Conservation (phyloP, 2,797 vertebrate genomes). For the Pipistrellus pipistrellus region DNA sequence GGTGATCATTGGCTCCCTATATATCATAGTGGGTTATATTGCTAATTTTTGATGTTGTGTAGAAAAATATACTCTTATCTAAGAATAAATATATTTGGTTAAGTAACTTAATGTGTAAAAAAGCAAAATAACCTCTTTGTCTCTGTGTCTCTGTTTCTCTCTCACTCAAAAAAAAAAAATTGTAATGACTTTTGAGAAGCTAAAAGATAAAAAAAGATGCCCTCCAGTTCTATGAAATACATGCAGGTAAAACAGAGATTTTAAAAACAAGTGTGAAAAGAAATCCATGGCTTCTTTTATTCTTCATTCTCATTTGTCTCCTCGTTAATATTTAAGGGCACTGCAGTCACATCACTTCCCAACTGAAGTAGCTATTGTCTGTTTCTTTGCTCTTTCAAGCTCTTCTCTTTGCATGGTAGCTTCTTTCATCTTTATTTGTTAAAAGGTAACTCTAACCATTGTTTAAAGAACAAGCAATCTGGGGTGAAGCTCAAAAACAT, state of each 20-base stretch:
- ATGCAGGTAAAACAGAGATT: not conserved
- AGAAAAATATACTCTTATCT: not conserved
- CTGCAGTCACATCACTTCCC: not conserved
- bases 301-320: not conserved
- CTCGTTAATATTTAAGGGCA: constrained; percentile 1
- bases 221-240: not conserved
- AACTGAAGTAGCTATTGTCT: constrained; percentile 63
- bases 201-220: constrained; percentile 35
- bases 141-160: not conserved
- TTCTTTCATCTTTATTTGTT: constrained; percentile 73
- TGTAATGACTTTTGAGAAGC: not conserved
- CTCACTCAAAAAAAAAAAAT: not conserved
- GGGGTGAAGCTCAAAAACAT: constrained; percentile 58
- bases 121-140: not conserved
- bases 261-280: constrained; percentile 51
- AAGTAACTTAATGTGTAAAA: not conserved
- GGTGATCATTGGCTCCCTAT: not conserved
- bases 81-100: not conserved
- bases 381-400: constrained; percentile 47
- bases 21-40: not conserved
- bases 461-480: constrained; percentile 68
- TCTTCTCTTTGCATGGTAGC: constrained; percentile 11
- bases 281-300: constrained; percentile 23
- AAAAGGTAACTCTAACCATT: constrained; percentile 62
- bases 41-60: not conserved